Base-by-base conservation (phyloP, 2,888 invertebrate species). In the Apeira syringaria region DNA sequence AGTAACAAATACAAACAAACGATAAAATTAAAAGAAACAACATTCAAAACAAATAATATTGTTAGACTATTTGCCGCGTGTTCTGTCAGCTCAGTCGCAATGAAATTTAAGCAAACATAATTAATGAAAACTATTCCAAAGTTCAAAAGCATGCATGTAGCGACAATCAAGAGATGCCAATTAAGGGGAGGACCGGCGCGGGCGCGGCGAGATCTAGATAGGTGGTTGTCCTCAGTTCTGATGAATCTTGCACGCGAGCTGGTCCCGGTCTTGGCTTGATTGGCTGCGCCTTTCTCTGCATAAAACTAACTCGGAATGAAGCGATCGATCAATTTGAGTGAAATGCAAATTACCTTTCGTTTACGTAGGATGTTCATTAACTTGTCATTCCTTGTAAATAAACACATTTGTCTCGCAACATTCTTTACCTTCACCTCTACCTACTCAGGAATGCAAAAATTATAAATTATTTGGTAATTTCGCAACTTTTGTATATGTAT, bases 181-280 rank as follows among this genome's bases (percentile, higher is more conserved):
- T 83, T 82, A 83, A 75, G 61, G 68, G 66, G 67, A 57, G 66
- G 62, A 59, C 58, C 68, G 61, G 62, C 62, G 68, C 71, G 72
- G 61, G 62, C 62, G 68, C 71, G 72, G 73, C 46, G 47, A 73
- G 75, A 79, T 80, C 77, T 74, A 76, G 81, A 83, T 81, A 82
- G 68, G 65, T 56, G 54, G 59, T 50, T 62, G 63, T 57, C 65
- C 53, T 56, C 50, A 47, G 47, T 61, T 58, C 61, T 67, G 78
- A 75, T 74, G 68, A 68, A 76, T 78, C 80, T 75, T 37, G 74
- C 81, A 84, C 81, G 83, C 84, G 63, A 83, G 64, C 59, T 42
- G 46, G 7, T 7, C 7, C 20, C 7, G 7, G 55, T 58, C 59
- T 61, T 53, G 53, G 52, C 59, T 51, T 50, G 54, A 59, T 57